phyloP scores from a whole-genome alignment of 2,888 invertebrate species.

The Polylopha cassiicola region DNA sequence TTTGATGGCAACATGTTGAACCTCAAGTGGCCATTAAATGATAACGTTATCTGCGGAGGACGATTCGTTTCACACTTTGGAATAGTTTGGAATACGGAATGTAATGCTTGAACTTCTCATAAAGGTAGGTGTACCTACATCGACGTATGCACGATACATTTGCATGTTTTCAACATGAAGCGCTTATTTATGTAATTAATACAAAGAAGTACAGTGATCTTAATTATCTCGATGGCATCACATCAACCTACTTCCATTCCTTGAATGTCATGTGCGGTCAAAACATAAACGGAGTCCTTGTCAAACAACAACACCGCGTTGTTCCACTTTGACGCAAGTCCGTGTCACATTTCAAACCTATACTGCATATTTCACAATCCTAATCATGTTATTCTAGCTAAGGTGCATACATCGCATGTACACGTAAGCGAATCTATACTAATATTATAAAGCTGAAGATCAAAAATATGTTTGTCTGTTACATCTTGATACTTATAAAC shows the following conservation, averaged over 20 bases:
- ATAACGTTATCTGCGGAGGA: constrained; percentile 56
- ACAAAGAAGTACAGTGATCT: too few relatives aligned
- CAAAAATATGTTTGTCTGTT: neutral
- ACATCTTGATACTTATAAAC: too few relatives aligned
- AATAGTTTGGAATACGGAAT: constrained; percentile 35
- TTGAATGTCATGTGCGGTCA: too few relatives aligned
- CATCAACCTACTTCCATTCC: too few relatives aligned
- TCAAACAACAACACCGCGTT: constrained; percentile 8
- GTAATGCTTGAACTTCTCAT: too few relatives aligned
- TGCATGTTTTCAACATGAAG: too few relatives aligned
- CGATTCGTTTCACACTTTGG: constrained; percentile 58
- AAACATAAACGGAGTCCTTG: constrained; percentile 12
- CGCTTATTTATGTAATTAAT: too few relatives aligned
- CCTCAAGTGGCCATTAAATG: constrained; percentile 59
- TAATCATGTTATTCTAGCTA: constrained; percentile 5
- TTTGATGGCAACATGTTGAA: constrained; percentile 43
- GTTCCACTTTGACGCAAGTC: constrained; percentile 9
- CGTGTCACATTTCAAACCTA: constrained; percentile 16
- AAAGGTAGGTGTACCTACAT: too few relatives aligned
- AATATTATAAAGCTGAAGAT: neutral
- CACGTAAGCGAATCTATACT: too few relatives aligned
- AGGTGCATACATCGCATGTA: neutral
- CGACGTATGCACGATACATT: too few relatives aligned
- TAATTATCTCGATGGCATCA: too few relatives aligned
- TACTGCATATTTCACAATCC: constrained; percentile 6